phyloP scores from a whole-genome alignment of 1,140 invertebrate species.

The Atta texana region DNA sequence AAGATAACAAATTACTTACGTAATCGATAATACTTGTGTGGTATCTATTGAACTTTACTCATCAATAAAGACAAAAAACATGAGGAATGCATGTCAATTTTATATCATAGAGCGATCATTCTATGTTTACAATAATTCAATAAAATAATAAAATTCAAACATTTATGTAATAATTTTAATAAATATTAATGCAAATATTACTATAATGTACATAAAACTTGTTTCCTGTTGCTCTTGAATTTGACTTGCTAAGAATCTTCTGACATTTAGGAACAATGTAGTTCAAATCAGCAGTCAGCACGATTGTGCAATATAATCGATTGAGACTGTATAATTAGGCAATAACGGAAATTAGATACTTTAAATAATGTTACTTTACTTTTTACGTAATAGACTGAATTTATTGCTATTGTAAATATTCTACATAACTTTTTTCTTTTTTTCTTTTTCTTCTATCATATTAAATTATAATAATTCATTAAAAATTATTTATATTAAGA shows the following conservation, averaged over 20 bases:
- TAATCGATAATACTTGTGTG: background rate
- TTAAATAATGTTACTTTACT: background rate
- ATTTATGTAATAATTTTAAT: background rate
- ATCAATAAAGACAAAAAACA: background rate
- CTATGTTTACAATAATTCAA: background rate
- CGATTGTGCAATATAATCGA: constrained; percentile 29
- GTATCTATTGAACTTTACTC: background rate
- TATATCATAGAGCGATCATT: background rate
- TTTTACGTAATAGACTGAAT: background rate
- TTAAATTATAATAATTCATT: background rate
- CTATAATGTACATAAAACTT: constrained; percentile 20
- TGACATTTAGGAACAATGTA: constrained; percentile 63
- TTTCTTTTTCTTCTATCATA: background rate
- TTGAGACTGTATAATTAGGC: constrained; percentile 51
- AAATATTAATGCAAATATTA: constrained; percentile 34
- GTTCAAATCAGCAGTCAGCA: constrained; percentile 36
- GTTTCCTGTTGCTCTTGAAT: constrained; percentile 58
- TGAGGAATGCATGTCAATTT: background rate
- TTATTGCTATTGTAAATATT: constrained; percentile 2
- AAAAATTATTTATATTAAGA: background rate
- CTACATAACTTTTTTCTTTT: background rate
- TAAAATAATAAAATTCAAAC: background rate
- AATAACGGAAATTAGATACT: constrained; percentile 41
- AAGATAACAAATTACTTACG: background rate
- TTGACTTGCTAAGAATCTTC: constrained; percentile 64